Evolutionary conservation across 2,113 vertebrate genomes (phyloP), one percentile per base, ranked within the genome.

Genomic region (Petaurus breviceps): DNA sequence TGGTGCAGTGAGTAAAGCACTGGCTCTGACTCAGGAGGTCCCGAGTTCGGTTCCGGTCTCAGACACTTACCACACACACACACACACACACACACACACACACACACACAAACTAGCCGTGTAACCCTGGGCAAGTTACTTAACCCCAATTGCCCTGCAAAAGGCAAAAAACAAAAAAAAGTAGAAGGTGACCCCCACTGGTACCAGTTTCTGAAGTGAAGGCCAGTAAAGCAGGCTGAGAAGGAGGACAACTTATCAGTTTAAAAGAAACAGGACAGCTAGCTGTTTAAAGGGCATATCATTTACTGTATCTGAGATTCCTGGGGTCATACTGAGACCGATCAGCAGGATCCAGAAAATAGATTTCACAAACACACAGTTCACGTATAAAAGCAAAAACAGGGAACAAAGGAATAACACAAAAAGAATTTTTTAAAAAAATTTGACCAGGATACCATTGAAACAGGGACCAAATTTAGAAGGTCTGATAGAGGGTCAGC

Each of bases 351-450:
- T 0, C 95, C 68, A 92, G 46, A 96, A 97, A 95, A 97, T 94
- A 93, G 95, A 95, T 97, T 98, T 98, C 91, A 95, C 19, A 51
- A 96, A 95, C 93, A 95, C 93, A 97, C 91, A 52, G 96, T 94
- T 97, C 46, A 89, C 61, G 96, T 95, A 96, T 93, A 94, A 97
- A 97, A 97, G 61, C 61, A 92, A 97, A 98, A 95, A 96, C 89
- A 92, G 97, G 57, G 94, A 98, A 96, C 51, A 95, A 96, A 95
- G 90, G 57, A 95, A 94, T 92, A 94, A 94, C n/a, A 43, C 37
- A 91, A 92, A 89, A 57, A 95, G 57, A 77, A 90, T 24, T 49
- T 3, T 24, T 49, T 3, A 49, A 7, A 90, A 46, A 90, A 94
- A 92, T 97, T 97, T 94, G 97, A 94, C 93, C 91, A 94, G 95